These are phyloP conservation scores for Calephelis virginiensis DNA, from an alignment of 1,140 invertebrate species.

Conservation along the genomic window DNA sequence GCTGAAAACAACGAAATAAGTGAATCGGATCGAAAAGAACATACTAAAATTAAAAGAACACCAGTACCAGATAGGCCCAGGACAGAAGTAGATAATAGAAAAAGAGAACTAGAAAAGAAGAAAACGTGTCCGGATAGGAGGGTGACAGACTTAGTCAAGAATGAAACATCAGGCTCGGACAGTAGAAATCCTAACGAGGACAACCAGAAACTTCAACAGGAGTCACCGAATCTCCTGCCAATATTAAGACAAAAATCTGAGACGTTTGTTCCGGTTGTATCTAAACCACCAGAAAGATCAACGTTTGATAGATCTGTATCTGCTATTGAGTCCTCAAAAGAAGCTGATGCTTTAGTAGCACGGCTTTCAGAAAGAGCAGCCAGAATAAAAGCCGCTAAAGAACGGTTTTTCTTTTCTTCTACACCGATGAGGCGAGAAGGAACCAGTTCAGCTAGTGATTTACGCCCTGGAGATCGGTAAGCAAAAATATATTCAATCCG, in stretches of 20 bases:
- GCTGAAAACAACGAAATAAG: background rate
- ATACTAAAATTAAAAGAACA: background rate
- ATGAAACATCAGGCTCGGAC: background rate
- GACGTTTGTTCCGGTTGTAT: constrained; percentile 44
- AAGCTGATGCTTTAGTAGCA: constrained; percentile 32
- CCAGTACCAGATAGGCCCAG: too few species aligned
- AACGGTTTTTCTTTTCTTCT: constrained; percentile 79
- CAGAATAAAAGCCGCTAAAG: constrained; percentile 81
- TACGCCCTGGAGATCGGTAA: constrained; percentile 66
- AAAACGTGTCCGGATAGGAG: background rate
- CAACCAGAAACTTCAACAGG: constrained; percentile 24
- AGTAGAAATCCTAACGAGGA: constrained; percentile 34
- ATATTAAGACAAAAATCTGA: constrained; percentile 56
- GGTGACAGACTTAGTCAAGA: background rate
- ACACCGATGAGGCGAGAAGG: constrained; percentile 57
- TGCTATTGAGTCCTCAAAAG: constrained; percentile 35
- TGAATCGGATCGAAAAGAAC: background rate
- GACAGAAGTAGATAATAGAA: too few species aligned
- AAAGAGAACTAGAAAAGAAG: background rate
- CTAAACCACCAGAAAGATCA: constrained; percentile 27
- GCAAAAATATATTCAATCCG: constrained; percentile 9
- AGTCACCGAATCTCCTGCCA: constrained; percentile 29
- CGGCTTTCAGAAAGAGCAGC: constrained; percentile 73
- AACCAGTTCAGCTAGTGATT: constrained; percentile 65
- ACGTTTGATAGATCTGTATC: constrained; percentile 56